phyloP scores from a whole-genome alignment of 2,888 invertebrate genomes.

The Metallyticus violacea region DNA sequence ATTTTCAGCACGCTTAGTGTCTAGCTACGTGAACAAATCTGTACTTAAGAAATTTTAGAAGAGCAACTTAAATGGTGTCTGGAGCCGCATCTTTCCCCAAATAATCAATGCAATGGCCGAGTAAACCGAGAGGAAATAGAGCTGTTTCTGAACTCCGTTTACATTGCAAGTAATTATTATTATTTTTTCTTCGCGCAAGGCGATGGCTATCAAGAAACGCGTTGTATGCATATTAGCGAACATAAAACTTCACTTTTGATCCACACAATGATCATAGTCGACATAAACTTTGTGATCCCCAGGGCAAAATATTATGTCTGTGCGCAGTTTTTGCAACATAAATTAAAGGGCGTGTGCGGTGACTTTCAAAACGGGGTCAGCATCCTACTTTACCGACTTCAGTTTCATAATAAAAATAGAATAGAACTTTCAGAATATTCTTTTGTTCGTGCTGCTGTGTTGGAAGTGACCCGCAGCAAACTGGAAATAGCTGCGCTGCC shows the following conservation, averaged over 20 bases:
- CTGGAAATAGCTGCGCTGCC: not conserved
- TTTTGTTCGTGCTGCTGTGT: not conserved
- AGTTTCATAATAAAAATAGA: not conserved
- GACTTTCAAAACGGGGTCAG: not conserved
- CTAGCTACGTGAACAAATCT: not conserved
- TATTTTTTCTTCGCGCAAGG: not conserved
- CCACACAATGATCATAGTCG: not conserved
- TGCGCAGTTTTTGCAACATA: not conserved
- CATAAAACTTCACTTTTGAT: not conserved
- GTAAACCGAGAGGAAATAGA: not conserved
- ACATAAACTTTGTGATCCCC: not conserved
- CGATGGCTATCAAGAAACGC: not conserved
- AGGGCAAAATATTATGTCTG: not conserved
- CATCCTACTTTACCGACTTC: too few species aligned
- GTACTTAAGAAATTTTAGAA: not conserved
- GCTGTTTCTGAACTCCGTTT: not conserved
- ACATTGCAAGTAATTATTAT: not conserved
- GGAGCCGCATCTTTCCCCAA: not conserved
- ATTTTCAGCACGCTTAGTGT: not conserved
- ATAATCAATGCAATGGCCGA: not conserved
- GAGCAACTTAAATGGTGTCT: not conserved
- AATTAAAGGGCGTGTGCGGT: not conserved
- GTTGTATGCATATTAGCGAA: not conserved
- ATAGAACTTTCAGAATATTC: too few species aligned
- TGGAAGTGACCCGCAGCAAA: not conserved